Percentiles rank a stretch among this genome's conserved stretches.
Evolutionary conservation across 2,888 invertebrate genomes (phyloP).

Genomic region (Hololepta plana): DNA sequence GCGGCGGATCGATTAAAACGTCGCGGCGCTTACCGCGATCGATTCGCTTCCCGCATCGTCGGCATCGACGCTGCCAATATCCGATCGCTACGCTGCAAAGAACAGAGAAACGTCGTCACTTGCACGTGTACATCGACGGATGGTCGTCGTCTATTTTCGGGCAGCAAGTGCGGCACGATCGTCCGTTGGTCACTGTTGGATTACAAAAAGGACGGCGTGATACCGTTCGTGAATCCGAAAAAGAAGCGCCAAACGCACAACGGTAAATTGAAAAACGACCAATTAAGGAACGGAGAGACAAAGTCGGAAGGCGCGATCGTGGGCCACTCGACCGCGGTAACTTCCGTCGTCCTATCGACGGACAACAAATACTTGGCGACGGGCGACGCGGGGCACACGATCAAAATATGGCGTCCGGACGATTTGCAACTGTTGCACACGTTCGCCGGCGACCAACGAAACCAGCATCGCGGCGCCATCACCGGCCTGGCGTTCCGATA

Average conservation of each 20-base stretch:
- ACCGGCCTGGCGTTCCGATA: slow-evolving; percentile 70
- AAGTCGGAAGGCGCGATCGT: too few species aligned
- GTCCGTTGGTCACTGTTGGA: slow-evolving; percentile 63
- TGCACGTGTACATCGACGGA: slow-evolving; percentile 63
- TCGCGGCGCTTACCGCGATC: too few species aligned
- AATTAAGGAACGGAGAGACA: too few species aligned
- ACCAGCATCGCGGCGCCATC: slow-evolving; percentile 55
- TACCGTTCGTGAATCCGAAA: slow-evolving; percentile 27
- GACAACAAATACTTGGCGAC: slow-evolving; percentile 64
- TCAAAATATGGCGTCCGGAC: slow-evolving; percentile 73
- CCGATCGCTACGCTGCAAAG: slow-evolving; percentile 47
- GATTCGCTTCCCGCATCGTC: too few species aligned
- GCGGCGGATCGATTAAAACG: too few species aligned
- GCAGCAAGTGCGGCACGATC: slow-evolving; percentile 74
- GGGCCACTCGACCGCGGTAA: slow-evolving; percentile 29
- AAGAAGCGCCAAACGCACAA: too few species aligned
- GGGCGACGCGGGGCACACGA: slow-evolving; percentile 47
- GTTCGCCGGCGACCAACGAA: slow-evolving; percentile 61
- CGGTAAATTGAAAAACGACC: too few species aligned
- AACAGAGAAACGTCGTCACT: slow-evolving; percentile 64
- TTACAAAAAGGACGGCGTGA: slow-evolving; percentile 38
- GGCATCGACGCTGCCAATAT: slow-evolving; percentile 27
- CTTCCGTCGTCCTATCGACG: slow-evolving; percentile 52
- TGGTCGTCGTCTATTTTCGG: slow-evolving; percentile 54
- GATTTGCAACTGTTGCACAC: slow-evolving; percentile 59